Conservation (phyloP, 1,140 invertebrate genomes). For the Drosophila subobscura region DNA sequence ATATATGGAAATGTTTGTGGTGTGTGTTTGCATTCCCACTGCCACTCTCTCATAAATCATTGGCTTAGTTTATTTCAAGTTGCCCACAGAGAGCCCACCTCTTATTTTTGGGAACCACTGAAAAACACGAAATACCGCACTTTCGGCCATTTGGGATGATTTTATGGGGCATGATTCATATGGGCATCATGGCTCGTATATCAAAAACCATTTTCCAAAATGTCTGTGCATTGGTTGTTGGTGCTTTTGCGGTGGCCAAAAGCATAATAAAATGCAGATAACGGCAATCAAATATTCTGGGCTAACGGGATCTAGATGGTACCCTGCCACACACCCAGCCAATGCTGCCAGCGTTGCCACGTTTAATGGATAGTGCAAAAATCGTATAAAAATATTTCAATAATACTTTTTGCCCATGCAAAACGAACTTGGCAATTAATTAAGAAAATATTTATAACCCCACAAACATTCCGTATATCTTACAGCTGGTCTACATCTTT, state of each 20-base stretch:
- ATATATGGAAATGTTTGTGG: slow-evolving; percentile 27
- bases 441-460: slow-evolving; percentile 50
- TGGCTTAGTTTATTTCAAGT: slow-evolving; percentile 59
- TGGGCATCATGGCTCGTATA: slow-evolving; percentile 59
- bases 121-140: slow-evolving; percentile 42
- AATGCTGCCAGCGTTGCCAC: no score
- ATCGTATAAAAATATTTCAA: slow-evolving; percentile 61
- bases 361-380: slow-evolving; percentile 10
- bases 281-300: slow-evolving; percentile 70
- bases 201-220: slow-evolving; percentile 70
- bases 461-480: slow-evolving; percentile 15
- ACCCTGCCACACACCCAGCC: no score
- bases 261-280: slow-evolving; percentile 80
- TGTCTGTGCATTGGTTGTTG: slow-evolving; percentile 39
- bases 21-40: no score
- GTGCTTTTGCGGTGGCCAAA: slow-evolving; percentile 52
- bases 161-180: slow-evolving; percentile 60
- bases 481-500: no score
- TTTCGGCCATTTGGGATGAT: slow-evolving; percentile 59
- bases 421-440: slow-evolving; percentile 45
- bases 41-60: slow-evolving; percentile 54
- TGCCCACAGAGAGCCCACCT: not conserved
- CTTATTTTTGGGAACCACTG: not conserved
- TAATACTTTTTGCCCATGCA: slow-evolving; percentile 26
- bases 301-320: not conserved